phyloP scores from a whole-genome alignment of 2,113 vertebrate genomes.

The Spizaetus ornatus region DNA sequence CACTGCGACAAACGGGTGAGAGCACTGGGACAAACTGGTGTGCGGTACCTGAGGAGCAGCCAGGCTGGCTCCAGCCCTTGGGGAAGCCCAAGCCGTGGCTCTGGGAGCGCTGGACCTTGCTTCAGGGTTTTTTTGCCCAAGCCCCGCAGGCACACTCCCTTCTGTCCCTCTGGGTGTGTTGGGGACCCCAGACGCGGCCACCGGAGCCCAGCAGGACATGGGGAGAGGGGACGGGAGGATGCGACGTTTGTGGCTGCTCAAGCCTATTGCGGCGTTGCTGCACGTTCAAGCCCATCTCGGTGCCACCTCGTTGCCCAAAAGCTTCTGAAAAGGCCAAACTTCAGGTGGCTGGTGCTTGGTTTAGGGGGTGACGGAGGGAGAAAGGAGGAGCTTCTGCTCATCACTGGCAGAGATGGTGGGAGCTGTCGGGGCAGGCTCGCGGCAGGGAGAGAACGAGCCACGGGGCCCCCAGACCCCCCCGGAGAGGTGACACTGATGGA shows the following conservation, averaged over 20 bases:
- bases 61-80: not conserved
- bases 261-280: not conserved
- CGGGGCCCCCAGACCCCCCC: not conserved
- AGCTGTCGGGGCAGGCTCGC: not conserved
- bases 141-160: accelerated
- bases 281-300: not conserved
- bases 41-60: accelerated
- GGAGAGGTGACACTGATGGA: not conserved
- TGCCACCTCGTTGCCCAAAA: not conserved
- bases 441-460: not conserved
- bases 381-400: not conserved
- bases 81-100: not conserved
- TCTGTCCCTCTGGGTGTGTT: not conserved
- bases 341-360: not conserved
- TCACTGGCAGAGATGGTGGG: not conserved
- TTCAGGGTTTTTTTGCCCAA: not conserved
- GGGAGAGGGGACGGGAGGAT: accelerated
- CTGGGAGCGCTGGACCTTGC: not conserved
- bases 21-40: not conserved
- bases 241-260: not conserved
- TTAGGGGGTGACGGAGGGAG: not conserved
- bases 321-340: not conserved
- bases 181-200: accelerated
- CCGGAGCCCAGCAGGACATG: accelerated
- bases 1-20: not conserved